These are phyloP conservation scores for Saguinus imperator DNA, from an alignment of 2,113 vertebrate species.

Conservation along the genomic window DNA sequence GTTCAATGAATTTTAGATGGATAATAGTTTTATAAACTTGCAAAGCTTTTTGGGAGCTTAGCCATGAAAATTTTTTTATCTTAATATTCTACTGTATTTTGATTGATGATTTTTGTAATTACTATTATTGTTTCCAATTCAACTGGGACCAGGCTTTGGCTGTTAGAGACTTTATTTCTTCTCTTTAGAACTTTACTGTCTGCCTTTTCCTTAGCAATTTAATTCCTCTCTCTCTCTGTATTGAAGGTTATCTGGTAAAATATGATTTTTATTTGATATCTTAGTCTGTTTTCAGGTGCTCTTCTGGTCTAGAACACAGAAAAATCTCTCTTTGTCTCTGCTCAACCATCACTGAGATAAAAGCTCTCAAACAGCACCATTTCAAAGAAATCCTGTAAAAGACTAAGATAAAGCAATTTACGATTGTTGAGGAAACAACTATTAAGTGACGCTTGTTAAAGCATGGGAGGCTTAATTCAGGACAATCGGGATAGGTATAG, in stretches of 20 bases:
- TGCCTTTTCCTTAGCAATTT: background rate
- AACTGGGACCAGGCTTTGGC: background rate
- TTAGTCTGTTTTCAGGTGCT: background rate
- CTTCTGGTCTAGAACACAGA: constrained; percentile 15
- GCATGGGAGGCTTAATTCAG: background rate
- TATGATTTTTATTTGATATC: background rate
- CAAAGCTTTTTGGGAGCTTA: background rate
- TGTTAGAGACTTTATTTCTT: background rate
- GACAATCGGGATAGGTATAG: background rate
- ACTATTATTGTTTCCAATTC: background rate
- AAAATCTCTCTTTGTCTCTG: background rate
- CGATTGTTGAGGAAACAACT: background rate
- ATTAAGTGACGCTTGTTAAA: background rate
- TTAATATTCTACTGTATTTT: background rate
- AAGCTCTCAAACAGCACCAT: background rate
- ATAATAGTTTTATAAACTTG: background rate
- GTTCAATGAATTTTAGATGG: background rate
- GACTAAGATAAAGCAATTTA: constrained; percentile 13
- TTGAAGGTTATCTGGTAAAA: background rate
- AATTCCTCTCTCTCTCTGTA: background rate
- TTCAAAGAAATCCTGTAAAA: constrained; percentile 46
- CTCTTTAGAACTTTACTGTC: background rate
- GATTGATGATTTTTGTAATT: constrained; percentile 23
- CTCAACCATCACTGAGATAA: background rate
- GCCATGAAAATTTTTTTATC: background rate